phyloP scores from a whole-genome alignment of 2,797 vertebrate genomes.

The Hafferia zeledoni region DNA sequence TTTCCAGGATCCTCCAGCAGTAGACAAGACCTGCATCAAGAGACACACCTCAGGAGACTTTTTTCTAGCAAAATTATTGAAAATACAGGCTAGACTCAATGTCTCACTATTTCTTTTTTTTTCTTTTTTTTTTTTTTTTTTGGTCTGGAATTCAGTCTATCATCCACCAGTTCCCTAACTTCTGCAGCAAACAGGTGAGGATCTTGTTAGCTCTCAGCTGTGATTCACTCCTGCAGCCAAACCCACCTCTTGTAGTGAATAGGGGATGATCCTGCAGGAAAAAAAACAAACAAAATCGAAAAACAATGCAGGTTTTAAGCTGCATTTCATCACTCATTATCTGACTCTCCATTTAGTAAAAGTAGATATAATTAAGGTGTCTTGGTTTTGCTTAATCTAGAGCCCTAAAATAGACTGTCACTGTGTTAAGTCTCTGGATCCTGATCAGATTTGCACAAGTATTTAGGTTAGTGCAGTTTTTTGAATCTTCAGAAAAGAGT shows the following conservation, averaged over 20 bases:
- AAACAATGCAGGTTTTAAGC: background rate
- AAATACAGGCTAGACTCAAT: background rate
- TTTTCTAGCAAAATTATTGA: background rate
- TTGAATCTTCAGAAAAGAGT: background rate
- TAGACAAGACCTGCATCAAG: background rate
- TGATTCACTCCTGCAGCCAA: background rate
- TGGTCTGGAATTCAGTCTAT: background rate
- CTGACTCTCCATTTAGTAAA: background rate
- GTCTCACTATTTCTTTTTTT: background rate
- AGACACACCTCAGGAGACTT: accelerated
- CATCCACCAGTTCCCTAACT: background rate
- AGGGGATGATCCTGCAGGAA: background rate
- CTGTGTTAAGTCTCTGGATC: background rate
- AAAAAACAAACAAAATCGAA: background rate
- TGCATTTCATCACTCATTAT: background rate
- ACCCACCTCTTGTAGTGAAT: background rate
- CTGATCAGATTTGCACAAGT: background rate
- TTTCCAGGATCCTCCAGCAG: background rate
- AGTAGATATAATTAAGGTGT: background rate
- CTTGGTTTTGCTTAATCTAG: background rate
- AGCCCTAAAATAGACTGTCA: background rate
- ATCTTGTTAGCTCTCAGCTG: background rate
- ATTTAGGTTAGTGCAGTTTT: background rate
- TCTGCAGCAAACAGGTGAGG: background rate
- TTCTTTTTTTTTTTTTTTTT: background rate